Evolutionary conservation across 2,113 vertebrate genomes (phyloP), one percentile per base, ranked within the genome.

Genomic region (Aix galericulata): DNA sequence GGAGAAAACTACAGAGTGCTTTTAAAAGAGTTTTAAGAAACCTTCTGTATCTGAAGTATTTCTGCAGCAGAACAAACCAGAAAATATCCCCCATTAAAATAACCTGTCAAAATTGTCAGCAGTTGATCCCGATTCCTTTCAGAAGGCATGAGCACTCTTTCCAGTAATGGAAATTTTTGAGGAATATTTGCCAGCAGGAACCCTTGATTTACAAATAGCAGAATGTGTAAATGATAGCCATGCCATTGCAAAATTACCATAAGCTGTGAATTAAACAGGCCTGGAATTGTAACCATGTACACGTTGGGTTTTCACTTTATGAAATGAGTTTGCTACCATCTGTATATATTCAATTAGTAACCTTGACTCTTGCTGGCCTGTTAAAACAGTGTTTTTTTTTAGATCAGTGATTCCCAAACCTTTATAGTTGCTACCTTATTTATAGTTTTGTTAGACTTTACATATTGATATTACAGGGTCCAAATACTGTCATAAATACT

Each of bases 231-330:
- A 20, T 2, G 13, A 25, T 53, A 86, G 80, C 50, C 18, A 8
- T 32, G 69, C 62, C 77, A 34, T 32, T 64, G 58, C 62, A 82
- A 17, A 82, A 42, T 44, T 60, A 38, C 55, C 31, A 5, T 40
- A 81, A 95, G 66, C 88, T 93, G 92, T 93, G 88, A 93, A 25
- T 73, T 42, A 44, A 76, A 66, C n/a, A 58, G 89, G 77, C 36
- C 81, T 73, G 13, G 48, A 84, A 75, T 20, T 86, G 53, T 66
- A 75, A 31, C 31, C 4, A 1, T 10, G 11, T 31, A 2, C 40
- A 20, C 46, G 13, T 9, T 56, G 73, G 68, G 64, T n/a, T 86
- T 84, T 60, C 66, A 40, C 76, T 78, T 88, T 58, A 36, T 0
- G 0, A 53, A 75, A 56, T 46, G 44, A 81, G 6, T 36, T 84